phyloP scores from a whole-genome alignment of 1,140 invertebrate genomes.

The Armadillidium nasatum region DNA sequence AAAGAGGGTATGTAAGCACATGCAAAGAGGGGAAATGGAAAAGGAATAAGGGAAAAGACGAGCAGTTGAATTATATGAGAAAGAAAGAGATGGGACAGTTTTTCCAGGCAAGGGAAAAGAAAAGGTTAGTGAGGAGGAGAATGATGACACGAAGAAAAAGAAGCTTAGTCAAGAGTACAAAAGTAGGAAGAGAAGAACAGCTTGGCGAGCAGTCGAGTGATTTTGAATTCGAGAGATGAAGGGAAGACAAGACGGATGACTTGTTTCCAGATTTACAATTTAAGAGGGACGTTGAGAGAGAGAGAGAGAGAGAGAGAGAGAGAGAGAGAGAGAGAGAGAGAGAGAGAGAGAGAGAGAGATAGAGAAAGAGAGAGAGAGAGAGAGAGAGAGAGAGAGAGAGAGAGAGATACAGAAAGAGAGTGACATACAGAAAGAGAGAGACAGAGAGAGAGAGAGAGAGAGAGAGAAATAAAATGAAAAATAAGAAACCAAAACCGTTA shows the following conservation, averaged over 20 bases:
- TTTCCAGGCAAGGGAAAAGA: not conserved
- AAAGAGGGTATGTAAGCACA: no score
- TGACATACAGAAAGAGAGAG: constrained; percentile 38
- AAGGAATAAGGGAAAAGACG: not conserved
- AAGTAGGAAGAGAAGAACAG: not conserved
- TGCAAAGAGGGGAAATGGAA: not conserved
- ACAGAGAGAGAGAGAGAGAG: constrained; percentile 17
- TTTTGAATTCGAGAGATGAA: not conserved
- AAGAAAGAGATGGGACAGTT: not conserved
- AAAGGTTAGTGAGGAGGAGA: not conserved
- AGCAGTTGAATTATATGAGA: not conserved
- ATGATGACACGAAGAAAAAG: not conserved
- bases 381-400: not conserved
- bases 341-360: not conserved
- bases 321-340: constrained; percentile 20
- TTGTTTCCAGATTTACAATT: not conserved
- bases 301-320: constrained; percentile 45
- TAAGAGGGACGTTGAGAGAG: not conserved
- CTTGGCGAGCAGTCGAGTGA: not conserved
- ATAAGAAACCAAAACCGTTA: not conserved
- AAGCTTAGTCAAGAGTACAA: not conserved
- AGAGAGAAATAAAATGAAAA: not conserved
- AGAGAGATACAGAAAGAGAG: constrained; percentile 29
- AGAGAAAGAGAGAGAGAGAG: not conserved
- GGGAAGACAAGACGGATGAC: not conserved